Percentiles rank a stretch among this genome's conserved stretches.
Evolutionary conservation across 2,113 vertebrate species (phyloP).

Genomic region (Bucco capensis): DNA sequence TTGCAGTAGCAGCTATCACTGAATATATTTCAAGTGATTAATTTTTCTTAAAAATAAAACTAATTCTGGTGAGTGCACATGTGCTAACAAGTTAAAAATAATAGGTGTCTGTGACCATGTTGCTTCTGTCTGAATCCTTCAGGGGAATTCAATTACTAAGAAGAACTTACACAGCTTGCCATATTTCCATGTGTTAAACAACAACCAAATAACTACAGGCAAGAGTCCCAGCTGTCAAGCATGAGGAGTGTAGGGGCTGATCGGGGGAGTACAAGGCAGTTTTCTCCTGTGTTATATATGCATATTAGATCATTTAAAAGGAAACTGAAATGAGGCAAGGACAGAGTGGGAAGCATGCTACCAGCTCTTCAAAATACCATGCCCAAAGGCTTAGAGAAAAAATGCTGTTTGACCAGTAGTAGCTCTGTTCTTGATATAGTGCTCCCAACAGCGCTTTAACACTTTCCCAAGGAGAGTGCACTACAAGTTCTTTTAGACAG

Average conservation of each 20-base stretch:
- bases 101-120: conserved; percentile 24
- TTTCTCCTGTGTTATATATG: neutral
- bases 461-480: neutral
- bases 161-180: neutral
- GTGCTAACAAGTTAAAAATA: conserved; percentile 59
- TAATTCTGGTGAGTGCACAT: neutral
- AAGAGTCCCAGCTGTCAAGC: conserved; percentile 21
- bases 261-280: neutral
- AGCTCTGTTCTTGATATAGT: neutral
- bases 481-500: neutral
- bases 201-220: neutral
- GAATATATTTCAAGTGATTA: neutral
- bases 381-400: neutral
- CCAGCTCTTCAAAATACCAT: neutral
- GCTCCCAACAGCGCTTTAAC: neutral
- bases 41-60: conserved; percentile 23
- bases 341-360: conserved; percentile 11
- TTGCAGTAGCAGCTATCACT: neutral
- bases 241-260: neutral
- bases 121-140: conserved; percentile 20
- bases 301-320: neutral
- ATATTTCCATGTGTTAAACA: neutral
- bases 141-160: conserved; percentile 14
- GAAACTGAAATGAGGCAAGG: conserved; percentile 6
- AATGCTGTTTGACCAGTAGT: neutral